Evolutionary conservation across 2,113 vertebrate species (phyloP).

Genomic region (Istiophorus platypterus): DNA sequence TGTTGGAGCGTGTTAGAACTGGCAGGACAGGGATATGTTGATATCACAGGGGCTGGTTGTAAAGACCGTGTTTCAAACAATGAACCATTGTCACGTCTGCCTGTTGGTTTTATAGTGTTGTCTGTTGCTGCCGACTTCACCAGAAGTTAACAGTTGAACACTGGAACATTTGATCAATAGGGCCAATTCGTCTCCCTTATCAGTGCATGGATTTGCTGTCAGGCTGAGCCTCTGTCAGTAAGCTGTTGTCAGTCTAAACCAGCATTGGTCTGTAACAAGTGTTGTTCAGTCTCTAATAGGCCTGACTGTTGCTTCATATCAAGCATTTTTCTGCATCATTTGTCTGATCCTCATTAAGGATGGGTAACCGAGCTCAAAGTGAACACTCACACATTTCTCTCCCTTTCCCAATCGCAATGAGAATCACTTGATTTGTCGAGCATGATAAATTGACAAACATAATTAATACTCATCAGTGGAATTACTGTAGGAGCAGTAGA

Average conservation of each 20-base stretch:
- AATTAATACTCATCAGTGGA: slow-evolving; percentile 16
- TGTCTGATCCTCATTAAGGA: slow-evolving; percentile 44
- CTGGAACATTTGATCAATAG: slow-evolving; percentile 24
- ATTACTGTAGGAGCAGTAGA: background rate
- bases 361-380: slow-evolving; percentile 32
- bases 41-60: slow-evolving; percentile 13
- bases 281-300: slow-evolving; percentile 43
- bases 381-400: slow-evolving; percentile 28
- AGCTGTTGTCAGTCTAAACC: slow-evolving; percentile 24
- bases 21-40: slow-evolving; percentile 15
- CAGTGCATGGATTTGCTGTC: slow-evolving; percentile 61
- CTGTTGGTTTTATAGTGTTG: background rate
- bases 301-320: slow-evolving; percentile 35
- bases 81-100: slow-evolving; percentile 19
- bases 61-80: slow-evolving; percentile 37
- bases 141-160: slow-evolving; percentile 16
- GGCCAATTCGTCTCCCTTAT: slow-evolving; percentile 54
- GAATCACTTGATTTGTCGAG: slow-evolving; percentile 30
- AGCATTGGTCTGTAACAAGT: background rate
- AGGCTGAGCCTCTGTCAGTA: slow-evolving; percentile 13
- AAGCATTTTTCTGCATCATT: slow-evolving; percentile 49
- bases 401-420: slow-evolving; percentile 16
- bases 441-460: background rate
- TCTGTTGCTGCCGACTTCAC: slow-evolving; percentile 13
- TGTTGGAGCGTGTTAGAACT: background rate